phyloP scores from a whole-genome alignment of 2,113 vertebrate genomes.

The Pelmatolapia mariae region DNA sequence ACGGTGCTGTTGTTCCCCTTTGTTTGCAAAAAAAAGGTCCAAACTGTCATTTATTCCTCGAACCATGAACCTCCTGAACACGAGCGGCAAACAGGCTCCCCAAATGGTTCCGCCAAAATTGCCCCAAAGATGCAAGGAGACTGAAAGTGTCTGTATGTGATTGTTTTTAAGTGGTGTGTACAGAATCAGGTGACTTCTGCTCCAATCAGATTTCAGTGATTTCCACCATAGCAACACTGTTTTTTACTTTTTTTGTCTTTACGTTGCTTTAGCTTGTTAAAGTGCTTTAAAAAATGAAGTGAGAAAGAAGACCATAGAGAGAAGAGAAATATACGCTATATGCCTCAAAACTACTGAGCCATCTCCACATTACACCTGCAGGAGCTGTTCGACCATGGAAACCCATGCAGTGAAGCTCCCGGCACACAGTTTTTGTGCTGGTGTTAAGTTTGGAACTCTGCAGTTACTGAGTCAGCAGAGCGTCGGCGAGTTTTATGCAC shows the following conservation, averaged over 20 bases:
- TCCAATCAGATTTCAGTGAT: background rate
- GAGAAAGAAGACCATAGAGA: rapidly evolving
- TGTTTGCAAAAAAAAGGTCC: background rate
- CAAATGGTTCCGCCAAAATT: rapidly evolving
- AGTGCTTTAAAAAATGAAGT: background rate
- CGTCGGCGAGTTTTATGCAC: background rate
- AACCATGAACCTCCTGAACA: background rate
- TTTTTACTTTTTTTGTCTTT: rapidly evolving
- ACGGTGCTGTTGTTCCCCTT: background rate
- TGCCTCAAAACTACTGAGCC: background rate
- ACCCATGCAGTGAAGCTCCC: background rate
- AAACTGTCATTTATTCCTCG: background rate
- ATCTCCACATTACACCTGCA: background rate
- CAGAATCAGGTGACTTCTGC: background rate
- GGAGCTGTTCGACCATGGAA: background rate
- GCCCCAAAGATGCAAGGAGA: background rate
- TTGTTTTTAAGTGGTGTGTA: background rate
- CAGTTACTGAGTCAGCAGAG: background rate
- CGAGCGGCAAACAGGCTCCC: background rate
- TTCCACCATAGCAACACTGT: background rate
- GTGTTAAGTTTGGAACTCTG: background rate
- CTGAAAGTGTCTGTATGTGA: background rate
- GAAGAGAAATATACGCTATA: background rate
- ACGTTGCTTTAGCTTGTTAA: background rate
- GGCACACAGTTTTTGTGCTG: background rate